phyloP scores from a whole-genome alignment of 2,797 vertebrate species.

The Sebastiscus tertius region DNA sequence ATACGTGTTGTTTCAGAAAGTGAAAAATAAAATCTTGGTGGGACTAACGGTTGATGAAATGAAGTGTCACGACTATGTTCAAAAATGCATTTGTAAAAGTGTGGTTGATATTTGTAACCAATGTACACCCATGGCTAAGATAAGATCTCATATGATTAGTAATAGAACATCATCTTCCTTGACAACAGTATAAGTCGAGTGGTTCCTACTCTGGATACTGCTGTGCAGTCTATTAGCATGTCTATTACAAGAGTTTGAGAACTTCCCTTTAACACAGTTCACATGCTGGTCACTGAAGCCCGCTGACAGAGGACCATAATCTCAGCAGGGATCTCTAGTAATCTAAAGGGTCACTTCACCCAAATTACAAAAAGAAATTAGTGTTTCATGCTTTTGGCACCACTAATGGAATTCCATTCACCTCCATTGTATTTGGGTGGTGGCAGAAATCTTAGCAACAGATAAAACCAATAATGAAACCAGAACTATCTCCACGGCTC shows the following conservation, averaged over 20 bases:
- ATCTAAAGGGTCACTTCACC: constrained; percentile 5
- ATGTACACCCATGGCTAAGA: not conserved
- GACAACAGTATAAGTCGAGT: not conserved
- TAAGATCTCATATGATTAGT: not conserved
- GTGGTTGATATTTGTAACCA: not conserved
- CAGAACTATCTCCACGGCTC: not conserved
- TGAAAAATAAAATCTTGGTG: not conserved
- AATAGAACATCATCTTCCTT: not conserved
- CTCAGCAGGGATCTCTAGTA: not conserved
- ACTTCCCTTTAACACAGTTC: not conserved
- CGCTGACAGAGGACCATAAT: not conserved
- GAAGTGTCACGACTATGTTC: not conserved
- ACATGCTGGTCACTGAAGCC: not conserved
- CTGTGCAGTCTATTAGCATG: not conserved
- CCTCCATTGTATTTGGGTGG: not conserved
- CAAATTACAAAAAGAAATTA: not conserved
- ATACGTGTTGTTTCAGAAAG: not conserved
- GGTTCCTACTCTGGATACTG: not conserved
- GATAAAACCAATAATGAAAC: not conserved
- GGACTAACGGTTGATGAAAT: not conserved
- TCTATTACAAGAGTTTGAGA: not conserved
- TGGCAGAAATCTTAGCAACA: not conserved
- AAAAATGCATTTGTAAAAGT: not conserved
- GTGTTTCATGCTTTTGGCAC: not conserved
- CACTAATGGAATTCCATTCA: not conserved